A percentile compares a stretch with the other conserved stretches of the same genome.
These are phyloP conservation scores for Pseudochirops cupreus DNA, from an alignment of 2,797 vertebrate species.

Conservation along the genomic window DNA sequence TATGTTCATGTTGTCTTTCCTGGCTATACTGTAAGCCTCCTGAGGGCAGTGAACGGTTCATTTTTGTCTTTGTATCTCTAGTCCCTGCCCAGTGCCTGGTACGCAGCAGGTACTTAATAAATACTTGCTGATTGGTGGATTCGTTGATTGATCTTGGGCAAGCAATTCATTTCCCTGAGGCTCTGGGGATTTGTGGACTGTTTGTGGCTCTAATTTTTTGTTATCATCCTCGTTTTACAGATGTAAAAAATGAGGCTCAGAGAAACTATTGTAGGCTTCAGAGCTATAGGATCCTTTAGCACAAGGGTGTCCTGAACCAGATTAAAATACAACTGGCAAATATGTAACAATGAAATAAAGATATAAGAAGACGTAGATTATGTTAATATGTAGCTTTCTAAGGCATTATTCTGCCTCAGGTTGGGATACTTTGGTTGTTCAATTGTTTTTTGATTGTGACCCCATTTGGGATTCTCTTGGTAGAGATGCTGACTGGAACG, in stretches of 20 bases:
- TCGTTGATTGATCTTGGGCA: not conserved
- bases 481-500: not conserved
- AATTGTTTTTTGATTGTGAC: not conserved
- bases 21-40: not conserved
- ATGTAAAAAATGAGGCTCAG: not conserved
- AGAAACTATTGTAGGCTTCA: not conserved
- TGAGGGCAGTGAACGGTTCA: not conserved
- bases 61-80: not conserved
- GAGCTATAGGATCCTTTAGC: not conserved
- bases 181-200: not conserved
- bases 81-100: not conserved
- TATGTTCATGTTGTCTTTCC: not conserved
- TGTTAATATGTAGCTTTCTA: not conserved
- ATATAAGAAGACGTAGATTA: not conserved
- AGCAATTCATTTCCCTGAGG: not conserved
- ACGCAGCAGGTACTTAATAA: not conserved
- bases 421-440: not conserved
- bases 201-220: not conserved
- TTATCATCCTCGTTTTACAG: not conserved
- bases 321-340: not conserved
- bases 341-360: not conserved
- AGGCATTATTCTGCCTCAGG: not conserved
- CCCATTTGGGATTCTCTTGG: not conserved
- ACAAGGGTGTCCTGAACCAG: not conserved
- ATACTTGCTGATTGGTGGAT: not conserved